Conservation (phyloP, 2,113 vertebrate genomes). For the Neotoma lepida region DNA sequence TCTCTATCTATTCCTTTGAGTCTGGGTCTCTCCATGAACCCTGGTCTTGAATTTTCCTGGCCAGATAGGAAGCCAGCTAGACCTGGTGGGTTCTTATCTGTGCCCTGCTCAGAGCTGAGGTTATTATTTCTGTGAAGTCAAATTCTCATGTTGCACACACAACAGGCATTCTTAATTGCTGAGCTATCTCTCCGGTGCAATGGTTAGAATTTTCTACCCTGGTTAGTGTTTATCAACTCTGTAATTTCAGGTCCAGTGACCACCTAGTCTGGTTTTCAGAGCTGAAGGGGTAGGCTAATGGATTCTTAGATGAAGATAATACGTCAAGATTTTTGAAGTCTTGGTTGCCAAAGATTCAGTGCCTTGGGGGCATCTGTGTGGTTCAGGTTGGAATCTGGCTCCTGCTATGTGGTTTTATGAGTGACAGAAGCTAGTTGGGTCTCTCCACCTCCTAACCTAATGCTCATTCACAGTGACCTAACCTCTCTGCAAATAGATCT, state of each 20-base stretch:
- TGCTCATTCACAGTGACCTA: neutral
- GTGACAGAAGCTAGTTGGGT: neutral
- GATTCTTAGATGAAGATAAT: neutral
- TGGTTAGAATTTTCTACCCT: neutral
- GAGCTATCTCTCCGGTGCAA: neutral
- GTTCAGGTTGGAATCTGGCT: neutral
- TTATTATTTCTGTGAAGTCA: neutral
- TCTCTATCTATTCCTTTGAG: too few relatives aligned
- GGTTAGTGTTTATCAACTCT: neutral
- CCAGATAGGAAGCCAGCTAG: neutral
- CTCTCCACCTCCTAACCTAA: neutral
- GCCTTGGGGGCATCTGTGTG: neutral
- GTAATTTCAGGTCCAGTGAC: neutral
- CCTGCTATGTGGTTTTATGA: neutral
- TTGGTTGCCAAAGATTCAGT: neutral
- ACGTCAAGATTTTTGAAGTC: neutral
- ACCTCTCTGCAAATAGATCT: rapidly evolving
- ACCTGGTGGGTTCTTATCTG: neutral
- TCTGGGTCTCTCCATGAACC: neutral
- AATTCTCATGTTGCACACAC: neutral
- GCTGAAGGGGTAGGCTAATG: neutral
- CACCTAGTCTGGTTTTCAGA: neutral
- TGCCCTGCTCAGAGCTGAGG: neutral
- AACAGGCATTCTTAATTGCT: neutral
- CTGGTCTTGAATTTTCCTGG: neutral